Evolutionary conservation across 2,113 vertebrate genomes (phyloP), one percentile per base, ranked within the genome.

Genomic region (Telmatochromis sp.): DNA sequence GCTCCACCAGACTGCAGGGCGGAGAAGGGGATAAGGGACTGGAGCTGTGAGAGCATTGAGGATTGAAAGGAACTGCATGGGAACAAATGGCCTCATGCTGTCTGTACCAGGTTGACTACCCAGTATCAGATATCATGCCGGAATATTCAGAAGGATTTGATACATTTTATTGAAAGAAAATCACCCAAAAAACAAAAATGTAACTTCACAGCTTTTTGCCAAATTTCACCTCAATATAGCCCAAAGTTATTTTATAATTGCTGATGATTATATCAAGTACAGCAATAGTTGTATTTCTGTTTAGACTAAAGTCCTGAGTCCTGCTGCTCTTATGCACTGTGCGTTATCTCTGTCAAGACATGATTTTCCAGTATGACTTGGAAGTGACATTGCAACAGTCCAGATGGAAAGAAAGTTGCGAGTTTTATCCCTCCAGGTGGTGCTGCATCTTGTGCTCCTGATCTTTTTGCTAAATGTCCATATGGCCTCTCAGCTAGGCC

Each of bases 401-500:
- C 89, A 92, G 91, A 94, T 91, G 92, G 92, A 81, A 83, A 73
- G 88, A 89, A 91, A 86, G 82, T 85, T 82, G 81, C 6, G 7
- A 26, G 87, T 91, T 63, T 73, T 58, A 88, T 89, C 85, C 89
- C 82, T 84, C 83, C 91, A 93, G 91, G 90, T 93, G 90, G 86
- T 65, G 63, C 31, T 91, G 80, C 73, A 85, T 87, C 84, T 91
- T 91, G 80, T 88, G 75, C 40, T 84, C 28, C 57, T 93, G 84
- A 92, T 90, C 86, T 84, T 60, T 58, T 84, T 28, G 54, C 53
- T 88, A 37, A 81, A 42, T 8, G 84, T 85, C 90, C 92, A 93
- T 92, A 93, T 92, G 95, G 91, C 81, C 71, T 68, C 60, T 85
- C 87, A 93, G 87, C 90, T 93, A 86, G 83, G 55, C 82, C 21